Percentiles rank a stretch among this genome's conserved stretches.
Evolutionary conservation across 2,113 vertebrate genomes (phyloP).

Genomic region (Anarrhichthys ocellatus): DNA sequence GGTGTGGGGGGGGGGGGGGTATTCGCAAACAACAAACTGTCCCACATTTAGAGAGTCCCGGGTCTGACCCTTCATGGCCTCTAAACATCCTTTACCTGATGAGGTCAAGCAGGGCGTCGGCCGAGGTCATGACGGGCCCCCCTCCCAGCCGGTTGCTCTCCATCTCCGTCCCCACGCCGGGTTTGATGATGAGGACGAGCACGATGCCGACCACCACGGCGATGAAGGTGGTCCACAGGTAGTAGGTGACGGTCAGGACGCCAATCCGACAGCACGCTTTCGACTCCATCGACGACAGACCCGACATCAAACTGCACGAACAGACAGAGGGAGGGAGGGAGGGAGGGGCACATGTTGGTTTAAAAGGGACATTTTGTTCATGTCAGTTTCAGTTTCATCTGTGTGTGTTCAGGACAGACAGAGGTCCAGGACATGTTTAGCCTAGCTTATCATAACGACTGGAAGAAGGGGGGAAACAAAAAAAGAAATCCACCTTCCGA

Average conservation of each 20-base stretch:
- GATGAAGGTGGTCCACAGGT: constrained; percentile 93
- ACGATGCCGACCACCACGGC: constrained; percentile 89
- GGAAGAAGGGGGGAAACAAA: neutral
- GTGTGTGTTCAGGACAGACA: neutral
- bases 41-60: no score
- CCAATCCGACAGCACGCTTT: constrained; percentile 90
- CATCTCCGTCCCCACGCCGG: constrained; percentile 87
- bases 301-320: constrained; percentile 88
- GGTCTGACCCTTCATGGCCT: neutral
- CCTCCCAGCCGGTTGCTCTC: constrained; percentile 81
- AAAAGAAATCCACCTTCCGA: neutral
- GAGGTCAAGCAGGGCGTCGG: constrained; percentile 89
- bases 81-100: constrained; percentile 83
- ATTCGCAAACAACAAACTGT: neutral
- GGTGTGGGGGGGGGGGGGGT: no score
- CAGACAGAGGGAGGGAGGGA: no score
- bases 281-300: constrained; percentile 91
- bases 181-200: constrained; percentile 88
- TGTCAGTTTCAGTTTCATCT: neutral
- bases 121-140: constrained; percentile 89
- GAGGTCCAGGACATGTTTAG: neutral
- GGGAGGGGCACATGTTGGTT: neutral
- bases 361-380: neutral
- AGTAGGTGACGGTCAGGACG: constrained; percentile 91
- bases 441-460: neutral